Evolutionary conservation across 1,140 invertebrate genomes (phyloP), one percentile per base, ranked within the genome.

Genomic region (Drosophila pachea): DNA sequence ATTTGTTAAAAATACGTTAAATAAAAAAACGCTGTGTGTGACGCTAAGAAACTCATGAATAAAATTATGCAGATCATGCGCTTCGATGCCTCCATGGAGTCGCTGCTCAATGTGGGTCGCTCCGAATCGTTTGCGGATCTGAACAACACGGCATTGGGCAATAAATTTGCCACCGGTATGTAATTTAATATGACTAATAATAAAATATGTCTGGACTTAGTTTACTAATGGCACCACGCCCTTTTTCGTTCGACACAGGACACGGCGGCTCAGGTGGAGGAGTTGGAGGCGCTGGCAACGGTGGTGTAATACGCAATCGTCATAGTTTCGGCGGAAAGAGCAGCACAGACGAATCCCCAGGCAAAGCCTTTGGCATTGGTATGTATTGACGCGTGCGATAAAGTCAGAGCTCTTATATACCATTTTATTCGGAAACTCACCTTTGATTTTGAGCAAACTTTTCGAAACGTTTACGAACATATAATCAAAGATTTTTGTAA

Each of bases 81-180:
- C 74, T 92, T 95, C 82, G 94, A 95, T 87, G 92, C 93, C 6
- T 94, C 94, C 47, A 92, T 94, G 89, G 94, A 96, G 89, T 94
- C 93, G 7, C 89, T 95, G 60, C 88, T 91, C 12, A 93, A 93
- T 36, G 92, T 94, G 47, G 93, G 92, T 14, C 92, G 95, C 12
- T 96, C 95, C 40, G 95, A 95, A 89, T 96, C 95, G 89, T 94
- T 96, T 56, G 93, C 94, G 31, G 95, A 96, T 90, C 90, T 96
- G 2, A 95, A 94, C 54, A 93, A 92, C 71, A 72, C 84, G 52
- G 82, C 74, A 31, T 40, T 81, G 43, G 84, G 68, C 78, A 88
- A 63, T 56, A 87, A 87, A 42, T 84, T 81, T 67, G 61, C 84
- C n/a, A 75, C 83, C 76, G 72, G 83, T 86, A 55, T 63, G 64